Base-by-base conservation (phyloP, 2,797 vertebrate species). In the Zalophus californianus region DNA sequence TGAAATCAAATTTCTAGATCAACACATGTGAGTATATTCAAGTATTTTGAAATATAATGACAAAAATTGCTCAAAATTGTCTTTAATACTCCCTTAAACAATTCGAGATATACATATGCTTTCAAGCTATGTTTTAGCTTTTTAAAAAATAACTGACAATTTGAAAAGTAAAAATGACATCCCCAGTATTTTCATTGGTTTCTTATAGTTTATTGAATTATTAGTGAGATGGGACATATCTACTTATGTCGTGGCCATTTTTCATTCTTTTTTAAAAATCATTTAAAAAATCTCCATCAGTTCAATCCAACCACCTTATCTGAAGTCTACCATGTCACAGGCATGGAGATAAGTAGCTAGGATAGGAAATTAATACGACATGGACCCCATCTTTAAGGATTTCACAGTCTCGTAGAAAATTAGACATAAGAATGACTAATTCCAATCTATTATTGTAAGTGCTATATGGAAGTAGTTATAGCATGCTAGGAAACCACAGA, bases 1-100 rank as follows among this genome's bases (percentile, higher is more conserved):
- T 94, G 68, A 96, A 95, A 93, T 68, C 64, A 77, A 77, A 88
- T 93, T 80, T 95, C 54, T 58, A 12, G 58, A 16, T 84, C n/a
- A 91, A 66, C 4, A 78, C 58, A 52, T 25, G 29, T 21, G 41
- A 68, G 12, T 64, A 89, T 89, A 77, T 54, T 58, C 27, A 96
- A 83, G 0, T 35, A 56, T 94, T 93, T 35, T 56, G 27, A 84
- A 83, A 82, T 7, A 48, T 29, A 58, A 44, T 77, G 35, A 80
- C 77, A 92, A 92, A 90, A 58, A 91, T 83, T 50, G 79, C 41
- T 95, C 29, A 93, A 83, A 66, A 21, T 35, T 89, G 12, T 82
- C 54, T 48, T 52, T 64, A 44, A 80, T 16, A 86, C 21, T 84
- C 7, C 29, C 35, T 12, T 15, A 58, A 44, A 70, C 32, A 84